Percentiles rank a stretch among this genome's conserved stretches.
phyloP scores from a whole-genome alignment of 2,888 invertebrate genomes.

The Ochropacha duplaris region DNA sequence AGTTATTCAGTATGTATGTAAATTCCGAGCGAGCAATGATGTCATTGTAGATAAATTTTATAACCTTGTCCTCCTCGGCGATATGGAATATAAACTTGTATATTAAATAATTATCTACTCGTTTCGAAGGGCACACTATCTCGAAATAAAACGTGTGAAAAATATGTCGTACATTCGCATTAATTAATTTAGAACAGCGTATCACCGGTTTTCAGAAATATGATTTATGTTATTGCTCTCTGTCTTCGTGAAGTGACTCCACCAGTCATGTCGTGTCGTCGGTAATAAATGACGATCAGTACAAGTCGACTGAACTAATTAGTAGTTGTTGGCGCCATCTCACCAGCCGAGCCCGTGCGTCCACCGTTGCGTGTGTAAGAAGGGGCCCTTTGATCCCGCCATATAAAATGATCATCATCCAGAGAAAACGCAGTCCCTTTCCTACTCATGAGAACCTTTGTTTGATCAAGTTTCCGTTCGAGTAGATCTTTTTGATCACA shows the following conservation, averaged over 20 bases:
- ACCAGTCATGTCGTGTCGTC: background rate
- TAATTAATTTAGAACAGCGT: background rate
- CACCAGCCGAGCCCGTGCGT: background rate
- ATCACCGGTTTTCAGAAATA: background rate
- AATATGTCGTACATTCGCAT: background rate
- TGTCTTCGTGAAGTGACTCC: too few species aligned
- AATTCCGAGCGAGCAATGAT: background rate
- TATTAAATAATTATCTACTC: background rate
- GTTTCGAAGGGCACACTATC: background rate
- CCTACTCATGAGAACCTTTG: background rate
- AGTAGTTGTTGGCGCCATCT: background rate
- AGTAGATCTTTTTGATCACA: background rate
- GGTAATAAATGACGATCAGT: background rate
- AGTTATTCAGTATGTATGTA: slow-evolving; percentile 1
- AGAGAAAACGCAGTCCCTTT: background rate
- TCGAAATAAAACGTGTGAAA: background rate
- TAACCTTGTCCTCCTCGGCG: slow-evolving; percentile 1
- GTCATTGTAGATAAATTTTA: slow-evolving; percentile 3
- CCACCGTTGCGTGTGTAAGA: background rate
- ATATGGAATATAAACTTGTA: background rate
- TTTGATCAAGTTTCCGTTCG: background rate
- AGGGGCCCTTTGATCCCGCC: background rate
- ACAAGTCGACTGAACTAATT: background rate
- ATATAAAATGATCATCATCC: background rate
- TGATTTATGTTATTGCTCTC: background rate